Evolutionary conservation across 2,888 invertebrate genomes (phyloP).

Genomic region (Cataglyphis albicans): DNA sequence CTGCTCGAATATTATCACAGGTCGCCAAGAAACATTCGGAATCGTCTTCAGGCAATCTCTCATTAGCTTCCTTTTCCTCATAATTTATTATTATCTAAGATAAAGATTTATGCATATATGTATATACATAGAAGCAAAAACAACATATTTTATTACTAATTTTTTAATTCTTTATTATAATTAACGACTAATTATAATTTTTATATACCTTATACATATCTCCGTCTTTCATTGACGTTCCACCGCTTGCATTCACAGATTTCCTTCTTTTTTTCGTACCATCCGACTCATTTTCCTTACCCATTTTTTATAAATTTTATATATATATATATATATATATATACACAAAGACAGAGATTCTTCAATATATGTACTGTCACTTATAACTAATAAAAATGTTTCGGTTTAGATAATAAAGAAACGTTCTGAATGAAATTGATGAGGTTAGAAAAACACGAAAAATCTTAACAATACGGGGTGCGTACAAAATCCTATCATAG

Average conservation of each 20-base stretch:
- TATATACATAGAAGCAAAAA: conserved; percentile 1
- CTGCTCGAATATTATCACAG: conserved; percentile 90
- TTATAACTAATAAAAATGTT: neutral
- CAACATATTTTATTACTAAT: neutral
- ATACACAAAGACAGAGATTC: too few species aligned
- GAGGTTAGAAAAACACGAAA: neutral
- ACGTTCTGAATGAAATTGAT: neutral
- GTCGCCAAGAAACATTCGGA: conserved; percentile 89
- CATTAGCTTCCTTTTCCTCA: conserved; percentile 91
- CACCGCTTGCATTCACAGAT: conserved; percentile 69
- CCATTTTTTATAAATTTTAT: conserved; percentile 72
- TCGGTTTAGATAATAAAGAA: neutral
- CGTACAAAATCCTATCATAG: too few species aligned
- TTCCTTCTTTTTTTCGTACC: conserved; percentile 80
- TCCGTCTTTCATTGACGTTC: conserved; percentile 76
- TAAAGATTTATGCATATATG: conserved; percentile 8
- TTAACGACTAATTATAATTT: conserved; percentile 2
- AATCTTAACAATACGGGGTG: too few species aligned
- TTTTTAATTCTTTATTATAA: neutral
- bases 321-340: too few species aligned
- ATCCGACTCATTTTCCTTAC: conserved; percentile 81
- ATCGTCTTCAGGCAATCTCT: conserved; percentile 90
- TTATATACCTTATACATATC: conserved; percentile 86
- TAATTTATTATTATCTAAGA: conserved; percentile 90
- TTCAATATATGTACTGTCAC: neutral